Base-by-base conservation (phyloP, 2,113 vertebrate species). In the Raja brachyura region DNA sequence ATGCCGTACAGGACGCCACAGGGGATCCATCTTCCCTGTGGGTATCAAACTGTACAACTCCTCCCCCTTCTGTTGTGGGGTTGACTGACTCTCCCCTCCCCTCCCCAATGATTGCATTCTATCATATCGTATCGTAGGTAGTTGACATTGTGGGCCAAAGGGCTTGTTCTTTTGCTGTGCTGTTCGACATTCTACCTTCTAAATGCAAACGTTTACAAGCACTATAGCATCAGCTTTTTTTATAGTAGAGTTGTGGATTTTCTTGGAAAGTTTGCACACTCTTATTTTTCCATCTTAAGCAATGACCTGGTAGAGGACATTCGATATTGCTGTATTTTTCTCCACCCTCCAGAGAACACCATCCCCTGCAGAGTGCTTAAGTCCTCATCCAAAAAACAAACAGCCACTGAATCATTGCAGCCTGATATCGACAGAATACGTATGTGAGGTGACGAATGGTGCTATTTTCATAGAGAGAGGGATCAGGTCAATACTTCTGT, bases 361-460 rank as follows among this genome's bases (percentile, higher is more conserved):
- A 88, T 88, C 83, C 13, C 63, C 83, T 63, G 16, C 59, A 88
- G 59, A 88, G 14, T 63, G 59, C 63, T 88, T 66, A 63, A 86
- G 59, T 88, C 59, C 28, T 66, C 59, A 88, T 88, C 83, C 63
- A 18, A 88, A 88, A 88, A 88, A 63, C n/a, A 66, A 88, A 88
- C 31, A 88, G 59, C 28, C n/a, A 88, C 83, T 88, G 59, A 88
- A 88, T 88, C 83, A 88, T 7, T 31, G 14, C 83, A 66, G 83
- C 5, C 83, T 31, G 83, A 88, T 66, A 88, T 63, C 63, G n/a
- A 88, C 83, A 88, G 83, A 63, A 66, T 7, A 56, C 16, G 59
- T 31, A 56, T 31, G 59, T 63, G 13, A 7, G 56, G n/a, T 88
- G 59, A 88, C 83, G 63, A 88, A 88, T 88, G 28, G 83, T 7